These are phyloP conservation scores for Sthenelais limicola DNA, from an alignment of 2,888 invertebrate genomes.

Conservation along the genomic window DNA sequence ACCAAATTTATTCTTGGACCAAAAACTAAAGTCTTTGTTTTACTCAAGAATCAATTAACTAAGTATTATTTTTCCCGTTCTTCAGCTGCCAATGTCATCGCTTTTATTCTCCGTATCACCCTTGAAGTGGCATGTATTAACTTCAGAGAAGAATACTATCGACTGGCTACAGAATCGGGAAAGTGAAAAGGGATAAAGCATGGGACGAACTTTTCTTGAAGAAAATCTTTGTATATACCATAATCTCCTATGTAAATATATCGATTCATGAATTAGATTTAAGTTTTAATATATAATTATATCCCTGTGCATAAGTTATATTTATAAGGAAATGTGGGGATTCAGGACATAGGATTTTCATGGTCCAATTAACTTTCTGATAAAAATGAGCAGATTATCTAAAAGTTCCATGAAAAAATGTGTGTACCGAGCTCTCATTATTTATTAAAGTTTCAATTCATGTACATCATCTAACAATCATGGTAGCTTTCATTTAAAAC, in stretches of 20 bases:
- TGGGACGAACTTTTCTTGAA: no score
- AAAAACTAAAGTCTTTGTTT: no score
- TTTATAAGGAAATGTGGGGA: background rate
- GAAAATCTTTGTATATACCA: no score
- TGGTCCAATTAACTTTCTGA: no score
- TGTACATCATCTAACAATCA: background rate
- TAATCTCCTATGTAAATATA: no score
- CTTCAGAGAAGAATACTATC: constrained; percentile 33
- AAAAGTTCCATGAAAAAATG: background rate
- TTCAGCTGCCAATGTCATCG: constrained; percentile 31
- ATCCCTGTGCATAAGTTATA: background rate
- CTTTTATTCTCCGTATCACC: constrained; percentile 8
- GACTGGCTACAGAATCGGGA: background rate
- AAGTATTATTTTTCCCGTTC: constrained; percentile 5
- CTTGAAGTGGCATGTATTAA: constrained; percentile 10
- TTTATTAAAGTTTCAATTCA: background rate
- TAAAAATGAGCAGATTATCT: no score
- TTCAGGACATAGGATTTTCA: background rate
- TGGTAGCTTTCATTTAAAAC: background rate
- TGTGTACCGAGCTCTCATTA: background rate
- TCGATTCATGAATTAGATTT: no score
- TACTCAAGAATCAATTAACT: no score
- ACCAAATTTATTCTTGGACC: no score
- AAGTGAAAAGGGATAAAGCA: background rate
- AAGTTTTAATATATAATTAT: no score